phyloP scores from a whole-genome alignment of 1,140 invertebrate species.

The Drosophila repletoides region DNA sequence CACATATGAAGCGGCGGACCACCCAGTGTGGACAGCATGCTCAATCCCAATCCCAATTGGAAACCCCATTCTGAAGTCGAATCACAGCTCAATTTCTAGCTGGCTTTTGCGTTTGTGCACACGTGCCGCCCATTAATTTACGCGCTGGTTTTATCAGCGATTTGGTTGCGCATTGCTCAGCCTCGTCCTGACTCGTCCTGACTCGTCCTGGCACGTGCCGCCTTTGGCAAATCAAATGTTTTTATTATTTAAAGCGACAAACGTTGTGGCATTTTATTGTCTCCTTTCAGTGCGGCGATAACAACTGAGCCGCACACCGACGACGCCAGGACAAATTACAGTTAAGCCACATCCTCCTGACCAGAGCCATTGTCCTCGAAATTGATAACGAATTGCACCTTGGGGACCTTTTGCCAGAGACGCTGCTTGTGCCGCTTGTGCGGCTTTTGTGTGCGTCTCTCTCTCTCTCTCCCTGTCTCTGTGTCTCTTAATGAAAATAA shows the following conservation, averaged over 20 bases:
- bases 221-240: conserved; percentile 77
- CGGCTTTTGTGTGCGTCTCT: no score
- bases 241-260: conserved; percentile 81
- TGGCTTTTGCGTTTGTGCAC: conserved; percentile 38
- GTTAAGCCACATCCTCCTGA: conserved; percentile 68
- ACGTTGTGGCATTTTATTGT: conserved; percentile 70
- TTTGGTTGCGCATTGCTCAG: conserved; percentile 59
- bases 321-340: conserved; percentile 70
- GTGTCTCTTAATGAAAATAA: conserved; percentile 66
- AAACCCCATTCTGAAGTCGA: conserved; percentile 10
- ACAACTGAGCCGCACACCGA: conserved; percentile 14
- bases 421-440: conserved; percentile 1
- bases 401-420: conserved; percentile 38
- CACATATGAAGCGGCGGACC: conserved; percentile 57
- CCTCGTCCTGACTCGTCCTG: conserved; percentile 9
- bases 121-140: conserved; percentile 79
- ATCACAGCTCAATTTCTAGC: neutral
- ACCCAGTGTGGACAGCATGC: conserved; percentile 55
- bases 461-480: conserved; percentile 15
- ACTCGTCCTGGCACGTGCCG: conserved; percentile 64
- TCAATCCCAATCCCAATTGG: conserved; percentile 24
- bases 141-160: conserved; percentile 70
- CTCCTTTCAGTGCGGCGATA: conserved; percentile 52
- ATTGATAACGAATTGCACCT: conserved; percentile 78
- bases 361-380: conserved; percentile 69